phyloP scores from a whole-genome alignment of 1,140 invertebrate genomes.

The Drosophila bocki region DNA sequence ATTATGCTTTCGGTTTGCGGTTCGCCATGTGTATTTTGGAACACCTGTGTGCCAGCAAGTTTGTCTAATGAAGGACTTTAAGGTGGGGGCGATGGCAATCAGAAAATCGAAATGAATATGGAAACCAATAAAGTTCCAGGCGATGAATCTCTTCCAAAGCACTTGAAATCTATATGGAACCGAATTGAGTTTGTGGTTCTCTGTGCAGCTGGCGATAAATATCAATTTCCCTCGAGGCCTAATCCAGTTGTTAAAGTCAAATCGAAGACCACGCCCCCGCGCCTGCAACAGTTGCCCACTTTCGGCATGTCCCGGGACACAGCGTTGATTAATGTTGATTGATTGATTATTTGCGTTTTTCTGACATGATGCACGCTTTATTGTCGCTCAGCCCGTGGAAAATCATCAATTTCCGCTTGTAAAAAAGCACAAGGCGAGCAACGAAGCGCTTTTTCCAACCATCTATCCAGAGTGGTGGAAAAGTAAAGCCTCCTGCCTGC shows the following conservation, averaged over 20 bases:
- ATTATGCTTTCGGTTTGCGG: constrained; percentile 35
- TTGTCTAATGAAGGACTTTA: not conserved
- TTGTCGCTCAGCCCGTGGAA: constrained; percentile 75
- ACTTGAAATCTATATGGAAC: constrained; percentile 24
- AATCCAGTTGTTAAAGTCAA: constrained; percentile 63
- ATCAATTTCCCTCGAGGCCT: constrained; percentile 43
- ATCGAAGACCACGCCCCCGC: constrained; percentile 5
- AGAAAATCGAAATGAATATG: constrained; percentile 20
- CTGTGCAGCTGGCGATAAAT: constrained; percentile 33
- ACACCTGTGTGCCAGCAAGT: constrained; percentile 28
- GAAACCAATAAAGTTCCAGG: constrained; percentile 28
- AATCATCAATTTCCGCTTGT: constrained; percentile 83
- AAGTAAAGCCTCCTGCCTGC: constrained; percentile 44
- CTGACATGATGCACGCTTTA: constrained; percentile 80
- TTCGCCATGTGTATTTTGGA: constrained; percentile 36
- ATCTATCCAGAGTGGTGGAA: constrained; percentile 35
- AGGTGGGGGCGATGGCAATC: not conserved
- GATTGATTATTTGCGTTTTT: constrained; percentile 84
- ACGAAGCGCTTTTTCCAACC: constrained; percentile 36
- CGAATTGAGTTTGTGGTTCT: constrained; percentile 21
- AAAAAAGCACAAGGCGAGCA: constrained; percentile 77
- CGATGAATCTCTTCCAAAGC: constrained; percentile 21
- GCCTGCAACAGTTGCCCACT: constrained; percentile 54
- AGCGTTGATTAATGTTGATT: constrained; percentile 82
- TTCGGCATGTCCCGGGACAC: constrained; percentile 23